These are phyloP conservation scores for Camponotus fellah DNA, from an alignment of 2,888 invertebrate genomes.

Conservation along the genomic window DNA sequence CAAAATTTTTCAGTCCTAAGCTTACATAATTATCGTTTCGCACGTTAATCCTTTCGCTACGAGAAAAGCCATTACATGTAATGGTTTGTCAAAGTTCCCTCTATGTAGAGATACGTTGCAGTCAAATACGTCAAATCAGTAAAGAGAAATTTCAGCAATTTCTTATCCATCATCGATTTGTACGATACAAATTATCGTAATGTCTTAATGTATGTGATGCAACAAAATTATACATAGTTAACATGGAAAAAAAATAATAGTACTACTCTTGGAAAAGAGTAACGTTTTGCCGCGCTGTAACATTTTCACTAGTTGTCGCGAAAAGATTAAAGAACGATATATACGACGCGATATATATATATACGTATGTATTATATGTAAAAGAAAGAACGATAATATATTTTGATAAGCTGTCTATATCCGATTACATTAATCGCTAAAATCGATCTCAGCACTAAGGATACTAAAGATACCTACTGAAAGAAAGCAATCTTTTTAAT, in stretches of 20 bases:
- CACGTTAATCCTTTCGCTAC: conserved; percentile 37
- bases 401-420: conserved; percentile 32
- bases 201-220: background rate
- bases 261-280: conserved; percentile 4
- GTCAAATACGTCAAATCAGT: background rate
- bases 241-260: background rate
- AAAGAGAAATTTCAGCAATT: conserved; percentile 27
- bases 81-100: background rate
- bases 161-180: background rate
- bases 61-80: conserved; percentile 13
- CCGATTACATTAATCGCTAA: conserved; percentile 29
- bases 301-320: conserved; percentile 11
- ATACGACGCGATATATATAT: conserved; percentile 2
- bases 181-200: background rate
- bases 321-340: conserved; percentile 25
- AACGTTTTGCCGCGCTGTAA: background rate
- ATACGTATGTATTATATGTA: background rate
- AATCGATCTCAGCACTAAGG: conserved; percentile 27
- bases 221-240: background rate
- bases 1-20: conserved; percentile 26
- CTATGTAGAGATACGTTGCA: background rate
- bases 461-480: too few species aligned
- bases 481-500: conserved; percentile 63
- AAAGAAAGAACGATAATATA: conserved; percentile 40
- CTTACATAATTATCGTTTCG: conserved; percentile 17